A percentile compares a stretch with the other conserved stretches of the same genome.
phyloP scores from a whole-genome alignment of 2,797 vertebrate species.

The Tadarida brasiliensis region DNA sequence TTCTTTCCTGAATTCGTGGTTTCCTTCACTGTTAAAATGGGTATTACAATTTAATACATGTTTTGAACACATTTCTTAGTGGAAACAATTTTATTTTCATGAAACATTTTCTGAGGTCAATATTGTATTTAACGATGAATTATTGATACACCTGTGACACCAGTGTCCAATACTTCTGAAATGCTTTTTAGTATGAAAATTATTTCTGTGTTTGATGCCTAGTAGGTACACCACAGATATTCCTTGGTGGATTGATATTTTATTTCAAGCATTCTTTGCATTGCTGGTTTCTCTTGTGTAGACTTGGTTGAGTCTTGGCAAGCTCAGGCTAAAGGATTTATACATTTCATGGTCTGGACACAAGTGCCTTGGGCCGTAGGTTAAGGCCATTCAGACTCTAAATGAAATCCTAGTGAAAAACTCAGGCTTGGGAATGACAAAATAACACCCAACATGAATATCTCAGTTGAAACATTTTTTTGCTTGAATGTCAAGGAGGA shows the following conservation, averaged over 20 bases:
- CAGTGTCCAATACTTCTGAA: not conserved
- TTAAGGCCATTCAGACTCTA: not conserved
- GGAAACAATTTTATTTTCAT: slow-evolving; percentile 8
- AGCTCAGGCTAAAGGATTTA: slow-evolving; percentile 15
- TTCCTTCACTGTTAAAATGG: slow-evolving; percentile 1
- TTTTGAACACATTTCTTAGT: slow-evolving; percentile 25
- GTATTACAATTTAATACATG: slow-evolving; percentile 7
- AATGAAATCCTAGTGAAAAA: not conserved
- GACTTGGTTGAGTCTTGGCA: not conserved
- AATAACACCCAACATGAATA: not conserved
- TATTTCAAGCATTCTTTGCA: slow-evolving; percentile 48
- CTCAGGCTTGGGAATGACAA: not conserved
- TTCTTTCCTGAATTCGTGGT: slow-evolving; percentile 15
- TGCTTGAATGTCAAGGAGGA: not conserved
- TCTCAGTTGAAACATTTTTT: not conserved
- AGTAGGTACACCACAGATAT: not conserved
- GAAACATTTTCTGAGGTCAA: not conserved
- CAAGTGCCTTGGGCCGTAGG: not conserved
- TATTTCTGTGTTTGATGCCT: not conserved
- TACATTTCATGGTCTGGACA: not conserved
- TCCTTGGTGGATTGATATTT: not conserved
- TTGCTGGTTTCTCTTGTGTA: slow-evolving; percentile 8
- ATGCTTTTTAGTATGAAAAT: slow-evolving; percentile 33
- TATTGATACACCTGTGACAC: not conserved
- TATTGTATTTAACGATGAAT: not conserved